Conservation (phyloP, 2,797 vertebrate genomes). For the Rhodeus uyekii region DNA sequence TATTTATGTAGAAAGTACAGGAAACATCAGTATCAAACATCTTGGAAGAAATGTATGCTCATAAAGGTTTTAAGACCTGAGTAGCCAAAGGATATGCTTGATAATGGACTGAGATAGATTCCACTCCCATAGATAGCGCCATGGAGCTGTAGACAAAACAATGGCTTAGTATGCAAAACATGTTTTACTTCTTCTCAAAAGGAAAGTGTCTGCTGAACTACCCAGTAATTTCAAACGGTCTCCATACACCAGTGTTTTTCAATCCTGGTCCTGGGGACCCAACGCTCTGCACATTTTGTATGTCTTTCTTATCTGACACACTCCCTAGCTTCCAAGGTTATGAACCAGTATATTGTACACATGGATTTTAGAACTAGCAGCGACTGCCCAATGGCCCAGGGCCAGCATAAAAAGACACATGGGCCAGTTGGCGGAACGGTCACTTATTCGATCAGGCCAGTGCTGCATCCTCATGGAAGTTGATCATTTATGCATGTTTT, state of each 20-base stretch:
- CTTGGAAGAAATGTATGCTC: not conserved
- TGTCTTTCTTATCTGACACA: not conserved
- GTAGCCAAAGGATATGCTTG: constrained; percentile 94
- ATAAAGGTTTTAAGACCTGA: constrained; percentile 76
- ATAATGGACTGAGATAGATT: constrained; percentile 91
- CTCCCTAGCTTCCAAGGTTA: not conserved
- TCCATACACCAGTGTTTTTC: not conserved
- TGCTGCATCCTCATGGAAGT: no score
- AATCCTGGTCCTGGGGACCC: no score
- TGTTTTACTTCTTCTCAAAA: not conserved
- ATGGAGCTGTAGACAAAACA: constrained; percentile 77
- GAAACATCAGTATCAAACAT: not conserved
- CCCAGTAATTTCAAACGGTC: not conserved
- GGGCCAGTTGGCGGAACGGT: no score
- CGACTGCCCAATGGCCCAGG: no score
- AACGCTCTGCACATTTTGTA: not conserved
- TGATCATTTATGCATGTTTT: no score
- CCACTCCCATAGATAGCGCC: constrained; percentile 92
- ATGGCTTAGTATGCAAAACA: not conserved
- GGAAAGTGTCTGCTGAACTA: not conserved
- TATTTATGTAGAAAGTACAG: not conserved
- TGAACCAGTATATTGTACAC: not conserved
- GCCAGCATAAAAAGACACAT: no score
- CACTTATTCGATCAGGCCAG: no score
- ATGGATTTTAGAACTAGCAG: not conserved